Percentiles rank a stretch among this genome's conserved stretches.
Evolutionary conservation across 2,888 invertebrate genomes (phyloP).

Genomic region (Stenichneumon culpator): DNA sequence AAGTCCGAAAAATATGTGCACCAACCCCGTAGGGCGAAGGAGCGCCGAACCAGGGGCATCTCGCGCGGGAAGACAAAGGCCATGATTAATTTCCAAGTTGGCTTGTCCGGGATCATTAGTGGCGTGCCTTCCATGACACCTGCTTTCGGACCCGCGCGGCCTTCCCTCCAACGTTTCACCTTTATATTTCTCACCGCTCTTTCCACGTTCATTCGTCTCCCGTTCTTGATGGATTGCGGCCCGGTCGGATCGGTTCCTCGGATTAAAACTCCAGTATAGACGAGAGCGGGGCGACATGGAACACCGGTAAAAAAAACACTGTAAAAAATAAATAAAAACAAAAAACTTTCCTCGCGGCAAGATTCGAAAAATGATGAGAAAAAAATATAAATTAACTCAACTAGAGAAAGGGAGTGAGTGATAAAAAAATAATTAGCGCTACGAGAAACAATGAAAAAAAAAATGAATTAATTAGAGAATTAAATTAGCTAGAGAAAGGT

Average conservation of each 20-base stretch:
- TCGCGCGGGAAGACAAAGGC: constrained; percentile 81
- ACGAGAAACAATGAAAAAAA: not conserved
- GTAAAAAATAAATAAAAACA: not conserved
- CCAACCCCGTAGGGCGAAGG: not conserved
- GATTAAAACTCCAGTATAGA: constrained; percentile 60
- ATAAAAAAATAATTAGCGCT: too few species aligned
- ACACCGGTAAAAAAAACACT: too few species aligned
- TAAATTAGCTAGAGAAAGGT: constrained; percentile 42
- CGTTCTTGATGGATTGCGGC: constrained; percentile 81
- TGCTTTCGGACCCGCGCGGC: constrained; percentile 76
- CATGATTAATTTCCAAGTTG: constrained; percentile 83
- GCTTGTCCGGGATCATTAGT: constrained; percentile 83
- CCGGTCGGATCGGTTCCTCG: constrained; percentile 63
- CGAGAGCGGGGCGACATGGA: not conserved
- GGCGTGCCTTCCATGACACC: constrained; percentile 83
- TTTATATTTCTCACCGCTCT: constrained; percentile 33
- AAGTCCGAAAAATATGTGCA: constrained; percentile 53
- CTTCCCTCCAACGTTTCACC: constrained; percentile 25
- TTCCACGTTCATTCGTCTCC: constrained; percentile 71
- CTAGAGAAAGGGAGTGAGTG: not conserved
- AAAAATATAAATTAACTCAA: constrained; percentile 36
- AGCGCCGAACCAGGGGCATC: constrained; percentile 68
- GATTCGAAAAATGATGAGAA: not conserved
- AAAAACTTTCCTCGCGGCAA: not conserved
- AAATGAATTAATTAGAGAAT: not conserved